phyloP scores from a whole-genome alignment of 2,797 vertebrate genomes.

The Tapirus indicus region DNA sequence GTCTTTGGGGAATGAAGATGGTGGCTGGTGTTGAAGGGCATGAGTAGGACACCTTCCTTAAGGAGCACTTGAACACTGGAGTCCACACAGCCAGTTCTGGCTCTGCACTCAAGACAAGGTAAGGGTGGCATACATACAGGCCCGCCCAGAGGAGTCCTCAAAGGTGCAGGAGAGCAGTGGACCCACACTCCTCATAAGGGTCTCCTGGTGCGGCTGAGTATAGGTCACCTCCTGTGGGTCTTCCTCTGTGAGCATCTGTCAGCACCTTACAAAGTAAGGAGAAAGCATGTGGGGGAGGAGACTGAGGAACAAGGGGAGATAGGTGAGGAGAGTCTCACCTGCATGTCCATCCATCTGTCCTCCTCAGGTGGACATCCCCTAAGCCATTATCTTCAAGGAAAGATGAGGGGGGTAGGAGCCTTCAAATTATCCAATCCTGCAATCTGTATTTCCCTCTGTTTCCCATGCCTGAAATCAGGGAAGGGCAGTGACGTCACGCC shows the following conservation, averaged over 20 bases:
- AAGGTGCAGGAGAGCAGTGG: rapidly evolving
- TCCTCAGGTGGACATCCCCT: not conserved
- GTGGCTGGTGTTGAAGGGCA: not conserved
- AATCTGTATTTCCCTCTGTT: too few species aligned
- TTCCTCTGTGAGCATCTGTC: not conserved
- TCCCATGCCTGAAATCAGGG: not conserved
- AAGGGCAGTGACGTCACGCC: not conserved
- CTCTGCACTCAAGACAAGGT: not conserved
- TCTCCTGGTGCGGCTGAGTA: not conserved
- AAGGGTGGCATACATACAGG: not conserved
- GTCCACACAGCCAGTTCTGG: not conserved
- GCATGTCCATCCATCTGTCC: not conserved
- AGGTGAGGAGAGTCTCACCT: not conserved
- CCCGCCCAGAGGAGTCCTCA: not conserved
- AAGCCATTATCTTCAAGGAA: not conserved
- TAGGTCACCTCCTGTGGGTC: not conserved
- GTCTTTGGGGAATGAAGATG: not conserved
- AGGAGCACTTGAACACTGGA: rapidly evolving
- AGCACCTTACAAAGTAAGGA: too few species aligned
- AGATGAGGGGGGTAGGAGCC: not conserved
- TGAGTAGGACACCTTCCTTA: not conserved
- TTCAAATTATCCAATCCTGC: too few species aligned
- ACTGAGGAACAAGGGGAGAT: rapidly evolving
- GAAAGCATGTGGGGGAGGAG: not conserved
- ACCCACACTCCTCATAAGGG: rapidly evolving